phyloP scores from a whole-genome alignment of 2,797 vertebrate genomes.

The Galagoides demidoff region DNA sequence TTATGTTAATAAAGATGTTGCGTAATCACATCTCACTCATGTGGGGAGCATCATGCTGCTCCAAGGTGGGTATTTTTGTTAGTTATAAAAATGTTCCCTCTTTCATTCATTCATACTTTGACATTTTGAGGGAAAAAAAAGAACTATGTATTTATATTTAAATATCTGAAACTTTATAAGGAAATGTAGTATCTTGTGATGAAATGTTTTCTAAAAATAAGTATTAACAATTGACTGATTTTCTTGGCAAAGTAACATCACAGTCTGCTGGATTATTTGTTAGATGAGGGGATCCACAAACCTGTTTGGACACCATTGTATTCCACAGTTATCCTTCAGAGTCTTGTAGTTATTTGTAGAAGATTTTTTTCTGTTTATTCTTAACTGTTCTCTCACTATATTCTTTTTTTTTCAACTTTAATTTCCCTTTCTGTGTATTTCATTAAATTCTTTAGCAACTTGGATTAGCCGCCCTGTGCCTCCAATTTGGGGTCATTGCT shows the following conservation, averaged over 20 bases:
- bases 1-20: not conserved
- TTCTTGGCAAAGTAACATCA: not conserved
- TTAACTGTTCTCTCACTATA: not conserved
- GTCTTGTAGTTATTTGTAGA: not conserved
- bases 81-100: not conserved
- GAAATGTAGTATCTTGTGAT: not conserved
- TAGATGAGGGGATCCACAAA: not conserved
- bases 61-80: not conserved
- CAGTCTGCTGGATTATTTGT: not conserved
- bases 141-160: not conserved
- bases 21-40: not conserved
- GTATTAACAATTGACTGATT: not conserved
- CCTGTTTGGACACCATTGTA: not conserved
- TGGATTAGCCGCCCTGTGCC: not conserved
- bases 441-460: not conserved
- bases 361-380: not conserved
- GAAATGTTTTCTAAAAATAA: not conserved
- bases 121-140: not conserved
- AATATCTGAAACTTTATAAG: not conserved
- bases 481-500: not conserved
- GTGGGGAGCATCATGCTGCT: not conserved
- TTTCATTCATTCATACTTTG: not conserved
- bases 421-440: not conserved
- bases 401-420: not conserved
- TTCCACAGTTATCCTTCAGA: rapidly evolving